Evolutionary conservation across 2,888 invertebrate species (phyloP).

Genomic region (Phalera bucephala): DNA sequence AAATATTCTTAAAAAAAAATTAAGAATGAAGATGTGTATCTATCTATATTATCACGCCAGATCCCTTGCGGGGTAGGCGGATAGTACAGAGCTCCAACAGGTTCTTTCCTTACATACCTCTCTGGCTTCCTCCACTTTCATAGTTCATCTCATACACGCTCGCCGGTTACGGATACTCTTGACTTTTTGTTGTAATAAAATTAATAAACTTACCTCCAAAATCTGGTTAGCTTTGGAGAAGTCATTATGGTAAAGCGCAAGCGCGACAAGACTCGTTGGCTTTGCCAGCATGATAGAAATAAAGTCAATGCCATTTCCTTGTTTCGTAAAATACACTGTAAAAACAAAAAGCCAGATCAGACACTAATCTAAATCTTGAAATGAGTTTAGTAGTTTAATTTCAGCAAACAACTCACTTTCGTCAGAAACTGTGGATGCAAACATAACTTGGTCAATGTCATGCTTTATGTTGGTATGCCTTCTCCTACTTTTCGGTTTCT

Average conservation of each 20-base stretch:
- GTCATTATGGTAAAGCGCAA: conserved; percentile 89
- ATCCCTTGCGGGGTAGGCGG: too few species aligned
- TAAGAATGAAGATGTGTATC: too few species aligned
- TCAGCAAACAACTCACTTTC: conserved; percentile 67
- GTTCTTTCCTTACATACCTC: too few species aligned
- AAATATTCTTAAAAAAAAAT: too few species aligned
- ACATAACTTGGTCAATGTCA: conserved; percentile 63
- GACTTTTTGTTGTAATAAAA: too few species aligned
- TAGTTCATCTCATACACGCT: too few species aligned
- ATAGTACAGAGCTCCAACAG: too few species aligned
- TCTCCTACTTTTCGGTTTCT: conserved; percentile 63
- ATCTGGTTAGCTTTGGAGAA: conserved; percentile 90
- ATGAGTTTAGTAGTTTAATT: background rate
- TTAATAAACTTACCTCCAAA: conserved; percentile 87
- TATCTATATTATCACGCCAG: too few species aligned
- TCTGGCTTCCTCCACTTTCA: too few species aligned
- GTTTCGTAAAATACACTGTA: conserved; percentile 53
- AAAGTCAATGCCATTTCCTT: conserved; percentile 70
- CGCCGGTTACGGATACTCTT: too few species aligned
- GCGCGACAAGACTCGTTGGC: conserved; percentile 88
- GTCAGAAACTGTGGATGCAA: conserved; percentile 64
- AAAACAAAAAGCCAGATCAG: conserved; percentile 21
- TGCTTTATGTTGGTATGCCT: conserved; percentile 62
- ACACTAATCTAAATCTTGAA: background rate
- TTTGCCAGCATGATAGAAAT: conserved; percentile 89